Evolutionary conservation across 1,140 invertebrate species (phyloP), one percentile per base, ranked within the genome.

Genomic region (Colletes gigas): DNA sequence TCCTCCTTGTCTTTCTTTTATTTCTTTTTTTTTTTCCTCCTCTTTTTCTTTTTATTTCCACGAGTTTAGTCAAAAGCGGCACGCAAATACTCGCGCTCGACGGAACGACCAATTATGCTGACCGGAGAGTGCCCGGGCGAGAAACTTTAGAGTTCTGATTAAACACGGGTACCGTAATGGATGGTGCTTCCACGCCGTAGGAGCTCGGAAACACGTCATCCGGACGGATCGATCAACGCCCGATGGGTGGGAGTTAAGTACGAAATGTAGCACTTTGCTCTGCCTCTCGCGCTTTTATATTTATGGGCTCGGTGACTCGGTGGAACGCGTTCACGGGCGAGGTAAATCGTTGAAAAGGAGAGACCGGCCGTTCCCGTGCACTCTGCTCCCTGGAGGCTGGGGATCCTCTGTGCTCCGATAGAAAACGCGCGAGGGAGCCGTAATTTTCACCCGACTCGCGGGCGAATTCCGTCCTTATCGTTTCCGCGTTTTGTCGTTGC

Each of bases 81-180:
- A 78, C 79, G 88, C 88, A 89, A 89, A 89, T 89, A 89, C 81
- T 85, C 82, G 82, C 69, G 41, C 77, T 59, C 74, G 82, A 54
- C 68, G 74, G 30, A 76, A 73, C 78, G 77, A 85, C 89, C 90
- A 91, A 91, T 91, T 91, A 90, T 84, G 80, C 86, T 59, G 85
- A 67, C 82, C 74, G 74, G 54, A 73, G 76, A 69, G 83, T 62
- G 63, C 70, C 47, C 19, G 68, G 70, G 70, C 77, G 81, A 78
- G 88, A 82, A 89, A 89, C 88, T 90, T 89, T 89, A 88, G 89
- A 91, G 90, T 90, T 91, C 88, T 91, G 90, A 91, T 91, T 91
- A 91, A 91, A 91, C 90, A 91, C 83, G 84, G 30, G 67, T 77
- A 59, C 77, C 78, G 75, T 90, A 90, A 90, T 90, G 89, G 89